A percentile compares a stretch with the other conserved stretches of the same genome.
Evolutionary conservation across 1,140 invertebrate genomes (phyloP).

Genomic region (Caenorhabditis elegans): DNA sequence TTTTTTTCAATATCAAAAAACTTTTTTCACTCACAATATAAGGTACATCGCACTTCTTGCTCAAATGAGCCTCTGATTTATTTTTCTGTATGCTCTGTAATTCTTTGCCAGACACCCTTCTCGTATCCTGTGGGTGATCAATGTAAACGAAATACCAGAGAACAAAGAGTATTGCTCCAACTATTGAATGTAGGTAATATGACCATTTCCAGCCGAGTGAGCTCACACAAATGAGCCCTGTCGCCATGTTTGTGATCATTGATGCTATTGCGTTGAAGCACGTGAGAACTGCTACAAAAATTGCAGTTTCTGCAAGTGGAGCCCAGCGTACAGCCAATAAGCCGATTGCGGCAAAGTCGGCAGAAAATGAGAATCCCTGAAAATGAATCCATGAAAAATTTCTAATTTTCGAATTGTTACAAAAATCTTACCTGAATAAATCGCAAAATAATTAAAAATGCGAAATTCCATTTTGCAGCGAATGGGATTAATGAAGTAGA

Average conservation of each 20-base stretch:
- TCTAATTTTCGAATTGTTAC: background rate
- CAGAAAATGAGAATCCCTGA: slow-evolving; percentile 32
- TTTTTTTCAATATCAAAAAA: too few relatives aligned
- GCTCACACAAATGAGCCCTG: background rate
- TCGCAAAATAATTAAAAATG: background rate
- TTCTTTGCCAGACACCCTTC: background rate
- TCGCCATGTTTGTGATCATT: background rate
- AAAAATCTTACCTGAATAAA: slow-evolving; percentile 12
- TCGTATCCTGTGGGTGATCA: slow-evolving; percentile 4
- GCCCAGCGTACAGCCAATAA: slow-evolving; percentile 32
- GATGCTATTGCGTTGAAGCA: slow-evolving; percentile 31
- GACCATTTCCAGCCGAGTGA: slow-evolving; percentile 24
- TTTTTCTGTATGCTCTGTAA: slow-evolving; percentile 26
- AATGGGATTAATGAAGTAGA: background rate
- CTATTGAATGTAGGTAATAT: slow-evolving; percentile 13
- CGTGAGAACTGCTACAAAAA: background rate
- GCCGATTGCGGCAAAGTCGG: slow-evolving; percentile 36
- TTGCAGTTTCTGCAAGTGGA: slow-evolving; percentile 12
- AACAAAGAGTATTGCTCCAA: slow-evolving; percentile 4
- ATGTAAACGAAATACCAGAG: slow-evolving; percentile 25
- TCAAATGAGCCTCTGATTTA: slow-evolving; percentile 12
- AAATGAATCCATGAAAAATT: background rate
- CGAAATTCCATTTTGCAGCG: background rate
- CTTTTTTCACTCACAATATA: slow-evolving; percentile 12
- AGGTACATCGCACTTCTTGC: background rate